Conservation (phyloP, 1,140 invertebrate species). For the Eriocheir sinensis region DNA sequence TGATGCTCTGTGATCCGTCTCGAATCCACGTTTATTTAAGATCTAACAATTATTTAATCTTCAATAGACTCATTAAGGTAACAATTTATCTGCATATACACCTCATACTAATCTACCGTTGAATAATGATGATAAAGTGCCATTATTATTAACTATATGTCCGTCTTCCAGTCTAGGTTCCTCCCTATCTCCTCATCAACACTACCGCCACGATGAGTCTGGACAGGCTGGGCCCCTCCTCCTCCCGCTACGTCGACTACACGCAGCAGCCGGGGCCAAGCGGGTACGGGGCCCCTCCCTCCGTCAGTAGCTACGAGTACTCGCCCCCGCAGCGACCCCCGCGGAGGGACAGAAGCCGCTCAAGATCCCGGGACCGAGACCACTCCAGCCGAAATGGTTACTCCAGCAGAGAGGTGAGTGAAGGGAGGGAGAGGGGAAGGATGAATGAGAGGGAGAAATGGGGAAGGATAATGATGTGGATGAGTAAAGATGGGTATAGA, state of each 20-base stretch:
- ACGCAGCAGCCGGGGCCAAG: conserved; percentile 54
- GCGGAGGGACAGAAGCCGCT: not conserved
- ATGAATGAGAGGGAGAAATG: conserved; percentile 3
- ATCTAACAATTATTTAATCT: no score
- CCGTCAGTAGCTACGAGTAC: conserved; percentile 68
- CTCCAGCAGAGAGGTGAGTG: conserved; percentile 42
- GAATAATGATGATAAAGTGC: no score
- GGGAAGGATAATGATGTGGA: no score
- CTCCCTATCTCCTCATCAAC: not conserved
- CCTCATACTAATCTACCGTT: no score
- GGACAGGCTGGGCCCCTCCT: conserved; percentile 41
- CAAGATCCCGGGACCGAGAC: conserved; percentile 31
- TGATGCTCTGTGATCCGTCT: no score
- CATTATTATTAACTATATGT: not conserved
- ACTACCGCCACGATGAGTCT: conserved; percentile 56
- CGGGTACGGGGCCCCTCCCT: conserved; percentile 48
- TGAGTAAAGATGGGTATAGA: no score
- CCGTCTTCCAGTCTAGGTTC: not conserved
- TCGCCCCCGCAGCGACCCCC: conserved; percentile 46
- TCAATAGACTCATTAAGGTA: no score
- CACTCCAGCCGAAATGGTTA: conserved; percentile 25
- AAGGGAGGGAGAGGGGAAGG: not conserved
- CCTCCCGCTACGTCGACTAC: conserved; percentile 66
- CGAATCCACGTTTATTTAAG: no score
- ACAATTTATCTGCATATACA: no score